Evolutionary conservation across 2,113 vertebrate genomes (phyloP).

Genomic region (Empidonax traillii): DNA sequence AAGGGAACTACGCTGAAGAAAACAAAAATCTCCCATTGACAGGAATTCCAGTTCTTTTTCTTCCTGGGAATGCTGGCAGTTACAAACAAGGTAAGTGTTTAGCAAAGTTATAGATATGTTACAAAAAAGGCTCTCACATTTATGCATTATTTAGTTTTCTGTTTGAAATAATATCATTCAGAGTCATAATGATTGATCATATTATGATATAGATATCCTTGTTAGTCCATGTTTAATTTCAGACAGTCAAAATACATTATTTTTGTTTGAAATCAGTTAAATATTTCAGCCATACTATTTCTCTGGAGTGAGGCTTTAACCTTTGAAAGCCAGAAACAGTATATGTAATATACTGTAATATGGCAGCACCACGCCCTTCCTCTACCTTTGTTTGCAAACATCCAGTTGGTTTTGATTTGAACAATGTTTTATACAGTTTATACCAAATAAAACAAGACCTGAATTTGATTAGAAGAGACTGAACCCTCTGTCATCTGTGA

Average conservation of each 20-base stretch:
- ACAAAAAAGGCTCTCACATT: neutral
- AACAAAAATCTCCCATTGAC: slow-evolving; percentile 84
- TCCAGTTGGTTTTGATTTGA: neutral
- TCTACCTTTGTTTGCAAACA: neutral
- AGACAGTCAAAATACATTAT: neutral
- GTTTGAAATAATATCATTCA: neutral
- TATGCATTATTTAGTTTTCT: neutral
- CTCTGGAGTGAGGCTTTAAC: neutral
- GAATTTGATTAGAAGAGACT: neutral
- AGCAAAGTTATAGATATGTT: neutral
- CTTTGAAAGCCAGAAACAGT: neutral
- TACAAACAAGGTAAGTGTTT: slow-evolving; percentile 89
- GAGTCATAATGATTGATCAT: neutral
- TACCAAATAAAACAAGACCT: neutral
- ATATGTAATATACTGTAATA: neutral
- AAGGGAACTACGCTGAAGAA: slow-evolving; percentile 89
- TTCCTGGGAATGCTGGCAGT: slow-evolving; percentile 97
- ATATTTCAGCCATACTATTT: neutral
- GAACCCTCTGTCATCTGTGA: neutral
- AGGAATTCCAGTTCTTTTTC: slow-evolving; percentile 94
- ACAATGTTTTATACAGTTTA: neutral
- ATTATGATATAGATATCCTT: neutral
- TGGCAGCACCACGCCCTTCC: neutral
- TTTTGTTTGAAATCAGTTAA: neutral
- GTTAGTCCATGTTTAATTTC: neutral